Conservation (phyloP, 2,888 invertebrate species). For the Salpingus planirostris region DNA sequence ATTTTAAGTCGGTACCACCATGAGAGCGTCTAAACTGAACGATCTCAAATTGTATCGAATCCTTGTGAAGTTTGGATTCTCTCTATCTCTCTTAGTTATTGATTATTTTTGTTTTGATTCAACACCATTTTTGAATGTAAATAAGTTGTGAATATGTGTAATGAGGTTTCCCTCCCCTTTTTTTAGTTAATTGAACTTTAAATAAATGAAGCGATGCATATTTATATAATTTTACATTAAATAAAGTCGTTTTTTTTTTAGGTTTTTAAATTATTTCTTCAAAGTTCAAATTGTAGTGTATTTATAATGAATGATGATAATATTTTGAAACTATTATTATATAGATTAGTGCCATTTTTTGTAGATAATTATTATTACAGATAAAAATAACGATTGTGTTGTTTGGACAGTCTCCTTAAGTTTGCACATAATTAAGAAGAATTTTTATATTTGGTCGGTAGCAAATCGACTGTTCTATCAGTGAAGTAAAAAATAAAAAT, state of each 20-base stretch:
- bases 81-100: no score
- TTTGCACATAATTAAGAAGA: conserved; percentile 33
- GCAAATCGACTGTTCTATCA: conserved; percentile 24
- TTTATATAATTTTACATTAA: conserved; percentile 20
- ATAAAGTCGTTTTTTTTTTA: conserved; percentile 16
- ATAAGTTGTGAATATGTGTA: conserved; percentile 21
- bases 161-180: conserved; percentile 13
- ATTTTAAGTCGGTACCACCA: conserved; percentile 18
- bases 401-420: conserved; percentile 25
- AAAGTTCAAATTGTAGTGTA: conserved; percentile 16
- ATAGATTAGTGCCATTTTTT: conserved; percentile 33
- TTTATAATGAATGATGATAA: conserved; percentile 9
- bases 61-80: no score
- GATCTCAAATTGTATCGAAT: conserved; percentile 32
- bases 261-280: conserved; percentile 14
- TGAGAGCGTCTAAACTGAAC: conserved; percentile 24
- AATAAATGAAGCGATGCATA: conserved; percentile 1
- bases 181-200: conserved; percentile 6
- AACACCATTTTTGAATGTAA: conserved; percentile 10
- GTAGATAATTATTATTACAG: no score
- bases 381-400: conserved; percentile 21
- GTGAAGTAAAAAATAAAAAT: conserved; percentile 14
- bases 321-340: conserved; percentile 19
- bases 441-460: conserved; percentile 33
- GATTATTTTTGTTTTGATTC: no score